Conservation (phyloP, 37 sponge, comb jelly and placozoan genomes). For the Oscarella lobularis region DNA sequence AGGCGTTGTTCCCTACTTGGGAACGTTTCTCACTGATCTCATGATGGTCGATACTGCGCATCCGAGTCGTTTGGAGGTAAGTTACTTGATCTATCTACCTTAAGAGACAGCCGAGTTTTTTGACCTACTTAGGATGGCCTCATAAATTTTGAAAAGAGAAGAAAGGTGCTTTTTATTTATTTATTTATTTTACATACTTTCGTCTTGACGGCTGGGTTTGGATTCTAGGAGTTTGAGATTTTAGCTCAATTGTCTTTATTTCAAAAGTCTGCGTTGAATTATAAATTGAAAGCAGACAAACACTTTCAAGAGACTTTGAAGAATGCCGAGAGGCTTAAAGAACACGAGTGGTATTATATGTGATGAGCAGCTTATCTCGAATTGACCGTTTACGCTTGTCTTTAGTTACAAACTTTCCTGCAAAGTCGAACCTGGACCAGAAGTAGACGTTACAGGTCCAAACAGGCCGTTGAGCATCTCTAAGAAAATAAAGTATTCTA, state of each 20-base stretch:
- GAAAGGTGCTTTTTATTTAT: constrained; percentile 23
- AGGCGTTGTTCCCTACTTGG: constrained; percentile 76
- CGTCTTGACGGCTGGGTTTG: background rate
- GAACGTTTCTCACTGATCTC: constrained; percentile 77
- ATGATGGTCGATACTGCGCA: constrained; percentile 59
- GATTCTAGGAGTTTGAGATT: constrained; percentile 49
- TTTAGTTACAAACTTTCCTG: no score
- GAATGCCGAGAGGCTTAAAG: constrained; percentile 6
- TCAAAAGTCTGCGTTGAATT: constrained; percentile 53
- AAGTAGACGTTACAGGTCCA: no score
- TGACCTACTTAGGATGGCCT: constrained; percentile 21
- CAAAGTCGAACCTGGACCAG: no score
- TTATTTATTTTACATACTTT: background rate
- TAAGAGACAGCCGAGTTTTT: background rate
- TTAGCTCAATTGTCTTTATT: constrained; percentile 55
- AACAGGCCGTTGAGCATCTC: no score
- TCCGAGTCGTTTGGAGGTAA: constrained; percentile 27
- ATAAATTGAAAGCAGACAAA: constrained; percentile 16
- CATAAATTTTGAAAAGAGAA: constrained; percentile 61
- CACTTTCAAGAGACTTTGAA: constrained; percentile 22
- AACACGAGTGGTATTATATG: constrained; percentile 49
- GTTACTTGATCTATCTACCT: background rate
- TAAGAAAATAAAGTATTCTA: no score
- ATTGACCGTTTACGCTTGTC: no score
- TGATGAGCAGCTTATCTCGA: no score